Conservation (phyloP, 2,888 invertebrate species). For the Lasioglossum leucozonium region DNA sequence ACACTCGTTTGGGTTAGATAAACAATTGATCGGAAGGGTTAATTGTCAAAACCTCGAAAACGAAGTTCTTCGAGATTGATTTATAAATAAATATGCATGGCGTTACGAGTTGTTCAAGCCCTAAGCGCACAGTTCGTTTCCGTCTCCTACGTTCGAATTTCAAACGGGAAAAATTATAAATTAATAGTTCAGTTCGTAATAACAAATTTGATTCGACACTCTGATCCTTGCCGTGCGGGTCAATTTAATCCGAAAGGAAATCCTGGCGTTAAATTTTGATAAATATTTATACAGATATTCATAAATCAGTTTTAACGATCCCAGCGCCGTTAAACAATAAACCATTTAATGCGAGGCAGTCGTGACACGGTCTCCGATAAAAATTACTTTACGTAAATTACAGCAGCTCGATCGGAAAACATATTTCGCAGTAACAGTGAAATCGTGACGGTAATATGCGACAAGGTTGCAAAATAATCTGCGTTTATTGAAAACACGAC, state of each 20-base stretch:
- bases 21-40: background rate
- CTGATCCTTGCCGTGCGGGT: background rate
- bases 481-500: background rate
- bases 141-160: too few species aligned
- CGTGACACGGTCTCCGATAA: background rate
- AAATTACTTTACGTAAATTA: background rate
- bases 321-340: background rate
- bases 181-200: background rate
- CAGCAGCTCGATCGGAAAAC: background rate
- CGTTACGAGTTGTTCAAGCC: too few species aligned
- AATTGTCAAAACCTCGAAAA: too few species aligned
- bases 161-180: background rate
- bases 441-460: constrained; percentile 1
- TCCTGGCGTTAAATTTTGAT: background rate
- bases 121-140: too few species aligned
- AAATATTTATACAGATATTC: background rate
- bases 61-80: background rate
- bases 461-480: background rate
- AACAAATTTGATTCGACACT: background rate
- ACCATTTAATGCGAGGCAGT: background rate
- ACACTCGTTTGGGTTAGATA: background rate
- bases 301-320: constrained; percentile 1
- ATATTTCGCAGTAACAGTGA: background rate
- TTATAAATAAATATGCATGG: too few species aligned
- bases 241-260: background rate